Percentiles rank a stretch among this genome's conserved stretches.
These are phyloP conservation scores for Suricata suricatta DNA, from an alignment of 2,113 vertebrate genomes.

Conservation along the genomic window DNA sequence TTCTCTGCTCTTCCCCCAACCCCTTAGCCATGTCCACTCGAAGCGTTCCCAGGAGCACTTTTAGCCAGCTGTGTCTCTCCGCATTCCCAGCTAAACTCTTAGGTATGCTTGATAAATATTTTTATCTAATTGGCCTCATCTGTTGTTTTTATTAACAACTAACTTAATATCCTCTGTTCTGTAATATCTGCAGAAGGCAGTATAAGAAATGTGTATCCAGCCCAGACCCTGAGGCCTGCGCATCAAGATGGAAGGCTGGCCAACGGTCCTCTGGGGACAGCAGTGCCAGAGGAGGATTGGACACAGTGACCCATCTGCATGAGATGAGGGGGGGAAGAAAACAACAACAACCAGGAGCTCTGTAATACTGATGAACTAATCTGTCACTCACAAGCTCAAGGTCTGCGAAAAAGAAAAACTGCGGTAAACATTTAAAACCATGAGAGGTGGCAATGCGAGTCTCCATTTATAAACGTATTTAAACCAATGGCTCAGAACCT, in stretches of 20 bases:
- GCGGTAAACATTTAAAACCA: constrained; percentile 42
- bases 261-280: constrained; percentile 79
- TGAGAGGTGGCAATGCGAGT: background rate
- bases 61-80: constrained; percentile 3
- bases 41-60: fast-evolving
- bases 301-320: constrained; percentile 84
- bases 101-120: constrained; percentile 60
- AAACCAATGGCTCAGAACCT: constrained; percentile 38
- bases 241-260: constrained; percentile 85
- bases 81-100: constrained; percentile 23
- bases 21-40: background rate
- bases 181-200: constrained; percentile 76
- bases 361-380: constrained; percentile 87
- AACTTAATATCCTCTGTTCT: constrained; percentile 71
- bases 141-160: constrained; percentile 69
- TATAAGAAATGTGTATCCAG: constrained; percentile 81
- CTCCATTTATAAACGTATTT: constrained; percentile 35
- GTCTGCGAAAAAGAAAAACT: constrained; percentile 52
- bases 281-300: constrained; percentile 84
- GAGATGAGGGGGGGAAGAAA: constrained; percentile 76
- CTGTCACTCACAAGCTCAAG: constrained; percentile 87
- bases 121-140: constrained; percentile 75
- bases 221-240: constrained; percentile 78
- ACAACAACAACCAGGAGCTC: constrained; percentile 81
- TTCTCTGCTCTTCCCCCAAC: background rate